A percentile compares a stretch with the other conserved stretches of the same genome.
phyloP scores from a whole-genome alignment of 1,140 invertebrate species.

The Melanaphis sacchari region DNA sequence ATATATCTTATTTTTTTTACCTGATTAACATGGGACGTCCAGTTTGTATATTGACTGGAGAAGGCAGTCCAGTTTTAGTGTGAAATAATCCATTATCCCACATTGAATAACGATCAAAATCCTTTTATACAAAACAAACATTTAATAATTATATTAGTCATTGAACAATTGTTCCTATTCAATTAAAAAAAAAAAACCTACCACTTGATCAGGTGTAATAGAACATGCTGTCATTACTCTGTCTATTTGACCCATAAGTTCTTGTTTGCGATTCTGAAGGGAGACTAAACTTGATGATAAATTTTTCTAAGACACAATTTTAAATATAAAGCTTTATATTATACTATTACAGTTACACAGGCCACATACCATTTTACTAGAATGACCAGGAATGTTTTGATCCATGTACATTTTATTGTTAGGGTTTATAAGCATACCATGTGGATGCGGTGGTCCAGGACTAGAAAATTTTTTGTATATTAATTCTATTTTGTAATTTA shows the following conservation, averaged over 20 bases:
- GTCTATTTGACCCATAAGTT: constrained; percentile 73
- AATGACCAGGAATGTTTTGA: constrained; percentile 47
- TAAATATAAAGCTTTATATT: neutral
- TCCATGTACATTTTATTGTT: constrained; percentile 51
- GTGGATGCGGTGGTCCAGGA: constrained; percentile 43
- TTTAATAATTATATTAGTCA: constrained; percentile 7
- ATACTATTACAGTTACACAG: neutral
- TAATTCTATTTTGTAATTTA: neutral
- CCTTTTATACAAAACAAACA: neutral
- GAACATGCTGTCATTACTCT: constrained; percentile 66
- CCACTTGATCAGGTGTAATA: constrained; percentile 46
- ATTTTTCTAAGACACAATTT: constrained; percentile 61
- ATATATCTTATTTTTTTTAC: neutral
- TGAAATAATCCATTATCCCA: constrained; percentile 62
- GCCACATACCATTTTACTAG: constrained; percentile 48
- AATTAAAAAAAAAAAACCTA: neutral
- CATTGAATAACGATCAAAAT: constrained; percentile 55
- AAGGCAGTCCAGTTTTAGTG: constrained; percentile 38
- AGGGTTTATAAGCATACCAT: constrained; percentile 33
- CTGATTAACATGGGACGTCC: constrained; percentile 2
- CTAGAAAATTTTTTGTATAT: neutral
- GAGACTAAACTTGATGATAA: constrained; percentile 68
- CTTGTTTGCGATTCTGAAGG: constrained; percentile 72
- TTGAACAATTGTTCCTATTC: neutral
- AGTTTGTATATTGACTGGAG: constrained; percentile 44